phyloP scores from a whole-genome alignment of 2,888 invertebrate species.

The Desoria tigrina region DNA sequence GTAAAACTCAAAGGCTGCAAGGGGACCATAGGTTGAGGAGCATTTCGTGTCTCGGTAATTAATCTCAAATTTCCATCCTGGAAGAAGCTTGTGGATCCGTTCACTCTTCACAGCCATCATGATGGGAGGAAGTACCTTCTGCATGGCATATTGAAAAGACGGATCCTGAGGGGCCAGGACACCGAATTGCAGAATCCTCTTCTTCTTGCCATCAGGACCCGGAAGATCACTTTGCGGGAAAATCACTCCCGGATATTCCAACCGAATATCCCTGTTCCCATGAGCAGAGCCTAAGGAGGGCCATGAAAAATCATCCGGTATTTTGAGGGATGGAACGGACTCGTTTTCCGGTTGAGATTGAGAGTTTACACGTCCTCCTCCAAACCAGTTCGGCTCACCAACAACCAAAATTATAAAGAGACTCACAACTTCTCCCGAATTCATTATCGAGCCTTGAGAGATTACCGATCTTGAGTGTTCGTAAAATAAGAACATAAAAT shows the following conservation, averaged over 20 bases:
- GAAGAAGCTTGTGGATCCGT: constrained; percentile 58
- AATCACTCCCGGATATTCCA: not conserved
- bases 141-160: constrained; percentile 65
- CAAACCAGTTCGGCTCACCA: too few relatives aligned
- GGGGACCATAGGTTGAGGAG: constrained; percentile 74
- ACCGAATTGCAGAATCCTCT: constrained; percentile 63
- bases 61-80: constrained; percentile 70
- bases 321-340: too few relatives aligned
- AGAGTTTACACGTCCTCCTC: too few relatives aligned
- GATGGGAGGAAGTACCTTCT: constrained; percentile 70
- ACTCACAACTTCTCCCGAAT: too few relatives aligned
- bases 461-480: too few relatives aligned
- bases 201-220: constrained; percentile 4
- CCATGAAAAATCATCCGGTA: too few relatives aligned
- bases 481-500: too few relatives aligned
- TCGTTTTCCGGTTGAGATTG: too few relatives aligned
- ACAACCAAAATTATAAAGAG: too few relatives aligned
- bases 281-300: too few relatives aligned
- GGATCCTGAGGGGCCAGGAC: constrained; percentile 67
- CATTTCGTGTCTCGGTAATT: constrained; percentile 73
- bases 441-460: too few relatives aligned
- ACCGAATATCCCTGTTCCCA: not conserved
- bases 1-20: constrained; percentile 77
- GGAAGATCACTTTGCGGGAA: not conserved
- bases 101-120: constrained; percentile 65